A percentile compares a stretch with the other conserved stretches of the same genome.
phyloP scores from a whole-genome alignment of 2,797 vertebrate genomes.

The Furcifer pardalis region DNA sequence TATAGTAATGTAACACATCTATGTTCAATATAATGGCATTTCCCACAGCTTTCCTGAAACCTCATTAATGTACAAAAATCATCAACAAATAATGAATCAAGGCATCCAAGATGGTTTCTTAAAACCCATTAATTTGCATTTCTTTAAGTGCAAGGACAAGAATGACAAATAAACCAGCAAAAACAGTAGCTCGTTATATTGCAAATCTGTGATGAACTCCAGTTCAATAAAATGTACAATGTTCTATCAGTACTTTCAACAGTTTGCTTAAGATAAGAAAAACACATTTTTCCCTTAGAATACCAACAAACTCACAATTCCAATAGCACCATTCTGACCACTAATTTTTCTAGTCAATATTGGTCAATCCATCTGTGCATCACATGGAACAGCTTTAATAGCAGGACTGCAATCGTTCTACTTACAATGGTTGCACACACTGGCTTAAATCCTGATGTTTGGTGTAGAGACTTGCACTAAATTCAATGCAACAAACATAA shows the following conservation, averaged over 20 bases:
- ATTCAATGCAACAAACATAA: no score
- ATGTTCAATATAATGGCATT: slow-evolving; percentile 14
- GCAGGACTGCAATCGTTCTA: no score
- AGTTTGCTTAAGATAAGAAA: not conserved
- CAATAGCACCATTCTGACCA: not conserved
- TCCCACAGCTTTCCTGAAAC: slow-evolving; percentile 17
- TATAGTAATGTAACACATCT: slow-evolving; percentile 35
- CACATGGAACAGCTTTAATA: not conserved
- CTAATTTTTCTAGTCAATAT: not conserved
- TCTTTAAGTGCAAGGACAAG: slow-evolving; percentile 17
- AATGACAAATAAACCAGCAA: slow-evolving; percentile 29
- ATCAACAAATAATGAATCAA: slow-evolving; percentile 32
- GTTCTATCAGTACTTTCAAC: not conserved
- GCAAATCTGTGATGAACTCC: not conserved
- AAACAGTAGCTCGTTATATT: not conserved
- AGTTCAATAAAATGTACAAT: slow-evolving; percentile 11
- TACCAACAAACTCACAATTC: not conserved
- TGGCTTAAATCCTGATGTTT: not conserved
- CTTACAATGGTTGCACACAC: not conserved
- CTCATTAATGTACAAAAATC: slow-evolving; percentile 27
- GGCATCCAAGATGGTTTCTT: not conserved
- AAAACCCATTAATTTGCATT: slow-evolving; percentile 17
- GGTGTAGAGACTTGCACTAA: no score
- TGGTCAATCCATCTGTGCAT: not conserved
- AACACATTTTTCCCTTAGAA: not conserved